Percentiles rank a stretch among this genome's conserved stretches.
Evolutionary conservation across 1,140 invertebrate species (phyloP).

Genomic region (Saxidomus purpurata): DNA sequence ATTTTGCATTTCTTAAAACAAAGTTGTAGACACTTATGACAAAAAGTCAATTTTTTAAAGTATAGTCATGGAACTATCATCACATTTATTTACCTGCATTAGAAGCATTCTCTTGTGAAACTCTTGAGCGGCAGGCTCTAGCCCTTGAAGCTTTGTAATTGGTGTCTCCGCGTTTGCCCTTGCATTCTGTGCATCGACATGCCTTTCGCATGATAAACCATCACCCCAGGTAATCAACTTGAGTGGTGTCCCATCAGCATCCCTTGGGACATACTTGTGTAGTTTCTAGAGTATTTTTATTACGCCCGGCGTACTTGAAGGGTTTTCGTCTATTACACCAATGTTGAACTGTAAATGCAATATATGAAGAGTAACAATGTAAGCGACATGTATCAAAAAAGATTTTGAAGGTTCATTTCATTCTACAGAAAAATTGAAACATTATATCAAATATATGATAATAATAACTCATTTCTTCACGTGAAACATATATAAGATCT

Average conservation of each 20-base stretch:
- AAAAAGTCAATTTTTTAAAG: no score
- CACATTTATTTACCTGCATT: conserved; percentile 56
- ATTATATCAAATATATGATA: no score
- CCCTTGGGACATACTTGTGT: neutral
- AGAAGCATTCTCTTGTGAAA: conserved; percentile 46
- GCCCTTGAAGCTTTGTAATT: neutral
- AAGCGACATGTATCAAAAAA: no score
- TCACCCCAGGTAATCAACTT: neutral
- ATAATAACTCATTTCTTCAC: no score
- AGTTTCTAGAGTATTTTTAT: conserved; percentile 16
- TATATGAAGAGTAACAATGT: no score
- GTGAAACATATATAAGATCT: no score
- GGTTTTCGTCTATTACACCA: conserved; percentile 26
- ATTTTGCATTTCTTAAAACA: no score
- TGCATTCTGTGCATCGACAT: conserved; percentile 28
- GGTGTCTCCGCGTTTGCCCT: neutral
- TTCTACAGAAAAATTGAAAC: no score
- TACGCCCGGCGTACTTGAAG: neutral
- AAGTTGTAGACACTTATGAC: no score
- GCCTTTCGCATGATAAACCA: conserved; percentile 30
- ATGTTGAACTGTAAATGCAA: conserved; percentile 40
- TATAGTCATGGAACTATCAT: no score
- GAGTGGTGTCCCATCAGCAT: neutral
- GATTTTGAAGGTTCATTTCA: no score
- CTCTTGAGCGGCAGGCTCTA: conserved; percentile 18